Base-by-base conservation (phyloP, 2,797 vertebrate species). In the Gymnodraco acuticeps region DNA sequence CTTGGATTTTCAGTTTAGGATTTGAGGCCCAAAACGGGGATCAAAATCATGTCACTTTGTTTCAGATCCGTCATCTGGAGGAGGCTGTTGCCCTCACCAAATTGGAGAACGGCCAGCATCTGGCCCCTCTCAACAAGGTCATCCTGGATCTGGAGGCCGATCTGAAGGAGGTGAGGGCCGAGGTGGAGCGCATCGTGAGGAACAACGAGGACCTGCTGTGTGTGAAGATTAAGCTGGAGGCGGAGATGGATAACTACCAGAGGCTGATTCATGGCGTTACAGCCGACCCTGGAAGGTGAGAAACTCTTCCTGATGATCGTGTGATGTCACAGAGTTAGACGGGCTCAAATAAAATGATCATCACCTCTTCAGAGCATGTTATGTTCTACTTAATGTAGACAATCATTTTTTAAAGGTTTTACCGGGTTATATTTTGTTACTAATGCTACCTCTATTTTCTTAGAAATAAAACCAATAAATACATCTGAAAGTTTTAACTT, bases 191-290 rank as follows among this genome's bases (percentile, higher is more conserved):
- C 0, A 96, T 97, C 89, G 90, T 93, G 23, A 91, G 94, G 0
- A 93, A 92, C 70, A 97, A 98, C 90, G 91, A 94, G 68, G 77
- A 95, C 10, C 95, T 99, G 74, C 93, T 97, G 80, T 95, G 95
- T 0, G 90, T 96, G 76, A 98, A 97, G 88, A 95, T 94, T 9
- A 92, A 93, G 48, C 92, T 92, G 85, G 94, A 95, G 78, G 93
- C 94, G 3, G 98, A 99, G 87, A 97, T 97, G 3, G 56, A 88
- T 10, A 94, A 93, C 45, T 99, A 99, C 92, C 95, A 95, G 23
- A 71, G 83, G 0, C 96, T 98, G 48, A 89, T 99, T 64, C 93
- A 95, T 1, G 93, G 90, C 45, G 73, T 67, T 6, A 59, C 72
- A 0, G 0, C 58, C 0, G 94, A 96, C n/a, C 52, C 90, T 0